Conservation (phyloP, 2,888 invertebrate species). For the Bugulina stolonifera region DNA sequence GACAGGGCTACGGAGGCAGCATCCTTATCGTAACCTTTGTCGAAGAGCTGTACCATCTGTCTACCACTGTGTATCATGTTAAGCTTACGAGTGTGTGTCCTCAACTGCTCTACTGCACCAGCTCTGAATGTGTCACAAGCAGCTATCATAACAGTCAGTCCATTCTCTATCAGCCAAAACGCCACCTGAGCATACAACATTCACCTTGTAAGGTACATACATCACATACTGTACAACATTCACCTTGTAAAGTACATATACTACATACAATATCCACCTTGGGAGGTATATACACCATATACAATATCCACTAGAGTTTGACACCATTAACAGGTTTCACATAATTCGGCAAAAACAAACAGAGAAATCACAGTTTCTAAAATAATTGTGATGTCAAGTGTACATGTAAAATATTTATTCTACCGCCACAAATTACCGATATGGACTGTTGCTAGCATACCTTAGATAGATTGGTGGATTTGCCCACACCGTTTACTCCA, state of each 20-base stretch:
- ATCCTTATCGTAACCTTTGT: slow-evolving; percentile 98
- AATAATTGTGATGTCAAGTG: no score
- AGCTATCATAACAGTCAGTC: slow-evolving; percentile 88
- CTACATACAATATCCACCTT: no score
- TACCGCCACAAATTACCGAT: no score
- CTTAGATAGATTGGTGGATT: slow-evolving; percentile 96
- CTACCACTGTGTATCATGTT: slow-evolving; percentile 79
- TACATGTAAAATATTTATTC: no score
- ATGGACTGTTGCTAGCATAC: slow-evolving; percentile 51
- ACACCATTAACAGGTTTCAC: no score
- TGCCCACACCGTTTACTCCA: slow-evolving; percentile 98
- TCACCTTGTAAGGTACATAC: no score
- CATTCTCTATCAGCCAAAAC: slow-evolving; percentile 98
- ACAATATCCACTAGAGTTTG: no score
- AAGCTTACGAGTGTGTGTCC: slow-evolving; percentile 86
- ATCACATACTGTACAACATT: no score
- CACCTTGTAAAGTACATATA: no score
- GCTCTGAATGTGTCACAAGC: slow-evolving; percentile 99
- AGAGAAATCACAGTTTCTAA: no score
- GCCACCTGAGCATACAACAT: slow-evolving; percentile 63
- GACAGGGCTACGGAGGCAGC: slow-evolving; percentile 97
- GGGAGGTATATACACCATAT: no score
- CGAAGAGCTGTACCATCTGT: slow-evolving; percentile 85
- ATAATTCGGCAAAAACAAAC: no score
- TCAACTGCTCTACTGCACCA: slow-evolving; percentile 94